Evolutionary conservation across 2,888 invertebrate species (phyloP).

Genomic region (Nowickia ferox): DNA sequence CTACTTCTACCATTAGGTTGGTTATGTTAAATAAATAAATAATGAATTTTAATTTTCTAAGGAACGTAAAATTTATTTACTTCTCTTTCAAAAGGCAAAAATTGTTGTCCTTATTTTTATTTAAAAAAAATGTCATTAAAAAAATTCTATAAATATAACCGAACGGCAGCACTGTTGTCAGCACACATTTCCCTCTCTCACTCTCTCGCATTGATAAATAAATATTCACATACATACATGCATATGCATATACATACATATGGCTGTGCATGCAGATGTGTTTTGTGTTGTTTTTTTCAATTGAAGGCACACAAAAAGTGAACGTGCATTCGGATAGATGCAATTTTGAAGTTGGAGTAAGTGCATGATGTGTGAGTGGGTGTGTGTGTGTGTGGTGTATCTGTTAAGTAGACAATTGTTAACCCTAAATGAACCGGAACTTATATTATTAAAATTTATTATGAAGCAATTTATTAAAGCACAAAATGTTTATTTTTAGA

Average conservation of each 20-base stretch:
- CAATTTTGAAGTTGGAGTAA: slow-evolving; percentile 25
- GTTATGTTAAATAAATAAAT: too few species aligned
- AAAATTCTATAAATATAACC: background rate
- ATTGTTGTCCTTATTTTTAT: too few species aligned
- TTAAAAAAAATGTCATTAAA: too few species aligned
- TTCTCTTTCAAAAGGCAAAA: too few species aligned
- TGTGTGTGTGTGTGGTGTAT: background rate
- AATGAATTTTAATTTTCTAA: too few species aligned
- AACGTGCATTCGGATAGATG: slow-evolving; percentile 33
- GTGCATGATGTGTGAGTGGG: background rate
- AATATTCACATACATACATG: too few species aligned
- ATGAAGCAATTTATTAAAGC: background rate
- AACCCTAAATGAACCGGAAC: slow-evolving; percentile 51
- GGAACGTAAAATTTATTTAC: too few species aligned
- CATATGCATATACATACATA: too few species aligned
- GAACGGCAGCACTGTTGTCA: background rate
- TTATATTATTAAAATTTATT: background rate
- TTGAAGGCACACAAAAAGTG: slow-evolving; percentile 23
- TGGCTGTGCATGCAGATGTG: background rate
- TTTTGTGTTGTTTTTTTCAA: slow-evolving; percentile 11
- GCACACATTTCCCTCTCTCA: slow-evolving; percentile 2
- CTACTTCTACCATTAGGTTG: too few species aligned
- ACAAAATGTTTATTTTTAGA: slow-evolving; percentile 17
- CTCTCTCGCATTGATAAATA: background rate
- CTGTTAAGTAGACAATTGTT: slow-evolving; percentile 3